A percentile compares a stretch with the other conserved stretches of the same genome.
phyloP scores from a whole-genome alignment of 2,888 invertebrate species.

The Cylloceria caligata region DNA sequence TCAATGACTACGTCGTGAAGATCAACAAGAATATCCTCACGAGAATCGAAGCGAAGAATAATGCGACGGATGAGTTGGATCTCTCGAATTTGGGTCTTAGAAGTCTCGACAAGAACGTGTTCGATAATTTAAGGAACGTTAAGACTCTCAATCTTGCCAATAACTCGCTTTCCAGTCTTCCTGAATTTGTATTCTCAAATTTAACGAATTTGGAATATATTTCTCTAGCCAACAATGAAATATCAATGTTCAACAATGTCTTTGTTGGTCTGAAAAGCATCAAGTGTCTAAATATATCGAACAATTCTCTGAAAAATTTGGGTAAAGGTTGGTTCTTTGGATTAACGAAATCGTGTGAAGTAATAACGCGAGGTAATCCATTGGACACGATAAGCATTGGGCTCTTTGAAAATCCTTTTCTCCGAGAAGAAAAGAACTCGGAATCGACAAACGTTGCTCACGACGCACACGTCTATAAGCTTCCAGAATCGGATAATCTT shows the following conservation, averaged over 20 bases:
- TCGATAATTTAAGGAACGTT: neutral
- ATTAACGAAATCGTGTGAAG: neutral
- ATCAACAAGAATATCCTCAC: neutral
- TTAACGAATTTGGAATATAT: neutral
- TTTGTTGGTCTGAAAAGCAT: neutral
- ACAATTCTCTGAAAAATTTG: neutral
- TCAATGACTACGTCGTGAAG: neutral
- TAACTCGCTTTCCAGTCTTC: neutral
- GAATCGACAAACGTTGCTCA: too few relatives aligned
- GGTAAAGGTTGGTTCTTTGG: neutral
- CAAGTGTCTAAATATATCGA: neutral
- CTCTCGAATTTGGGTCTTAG: neutral
- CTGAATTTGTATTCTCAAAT: neutral
- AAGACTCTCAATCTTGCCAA: neutral
- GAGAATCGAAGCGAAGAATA: neutral
- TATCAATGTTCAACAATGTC: neutral
- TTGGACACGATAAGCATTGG: neutral
- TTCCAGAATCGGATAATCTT: too few relatives aligned
- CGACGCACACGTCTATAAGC: too few relatives aligned
- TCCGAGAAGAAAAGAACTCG: neutral
- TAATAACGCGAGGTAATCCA: neutral
- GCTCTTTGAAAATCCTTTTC: neutral
- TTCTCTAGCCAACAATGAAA: neutral
- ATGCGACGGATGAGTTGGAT: neutral
- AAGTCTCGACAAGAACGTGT: neutral